Evolutionary conservation across 2,888 invertebrate species (phyloP), one percentile per base, ranked within the genome.

Genomic region (Timema podura): DNA sequence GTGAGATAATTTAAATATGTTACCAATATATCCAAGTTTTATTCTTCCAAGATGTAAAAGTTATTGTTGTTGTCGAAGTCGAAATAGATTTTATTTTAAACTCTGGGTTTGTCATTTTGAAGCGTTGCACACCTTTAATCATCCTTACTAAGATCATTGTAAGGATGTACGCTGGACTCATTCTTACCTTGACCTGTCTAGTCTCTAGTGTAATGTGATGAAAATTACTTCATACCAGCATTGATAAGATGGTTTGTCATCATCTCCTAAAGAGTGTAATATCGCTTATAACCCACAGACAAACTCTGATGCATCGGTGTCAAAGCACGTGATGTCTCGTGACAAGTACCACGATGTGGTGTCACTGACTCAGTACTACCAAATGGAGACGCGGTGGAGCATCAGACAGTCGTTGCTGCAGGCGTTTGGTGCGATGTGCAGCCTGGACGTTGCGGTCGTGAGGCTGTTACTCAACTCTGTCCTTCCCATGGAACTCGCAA

Each of bases 381-480:
- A 97, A 84, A 96, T 96, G 96, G 97, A 96, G 82, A 89, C 91
- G 0, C 84, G 93, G 74, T 93, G 93, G 93, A 89, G 91, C 0
- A 89, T 95, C 72, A 86, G 95, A 74, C 90, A 92, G 78, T 84
- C 93, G 10, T 83, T 96, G 59, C 82, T 96, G 70, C 87, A 95
- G 84, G 91, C 93, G 8, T 95, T 96, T 80, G 92, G 92, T 30
- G 91, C 92, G 48, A 90, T 96, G 86, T 95, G 95, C 78, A 90
- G 91, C 48, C 83, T 96, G 72, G 94, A 95, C 80, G 86, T 89
- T 70, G 89, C 90, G 6, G 91, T 93, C 61, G 86, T 95, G 49
- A 90, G 89, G 67, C 91, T 95, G 44, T 87, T 97, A 78, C 86
- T 96, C 30, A 90, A 91, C 78, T 96, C 96, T 13, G 89, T 96